These are phyloP conservation scores for Sorex fumeus DNA, from an alignment of 2,113 vertebrate species.

Conservation along the genomic window DNA sequence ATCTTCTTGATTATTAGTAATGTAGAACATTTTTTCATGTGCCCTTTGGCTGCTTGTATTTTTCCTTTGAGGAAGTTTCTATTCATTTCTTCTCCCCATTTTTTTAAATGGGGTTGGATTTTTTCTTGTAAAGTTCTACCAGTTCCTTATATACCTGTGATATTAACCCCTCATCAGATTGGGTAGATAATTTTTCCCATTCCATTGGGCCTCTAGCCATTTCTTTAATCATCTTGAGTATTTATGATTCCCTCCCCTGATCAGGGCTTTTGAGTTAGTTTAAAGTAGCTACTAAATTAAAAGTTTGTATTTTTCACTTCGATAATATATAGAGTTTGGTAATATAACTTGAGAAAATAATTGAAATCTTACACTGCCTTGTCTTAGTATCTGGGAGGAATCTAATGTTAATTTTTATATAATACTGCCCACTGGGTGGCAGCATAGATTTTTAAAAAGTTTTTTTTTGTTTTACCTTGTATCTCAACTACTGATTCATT, in stretches of 20 bases:
- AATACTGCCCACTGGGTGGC: conserved; percentile 86
- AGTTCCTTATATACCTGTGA: too few relatives aligned
- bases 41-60: too few relatives aligned
- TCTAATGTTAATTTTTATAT: neutral
- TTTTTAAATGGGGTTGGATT: too few relatives aligned
- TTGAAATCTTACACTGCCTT: conserved; percentile 40
- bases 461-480: neutral
- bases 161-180: too few relatives aligned
- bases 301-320: neutral
- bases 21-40: too few relatives aligned
- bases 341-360: conserved; percentile 31
- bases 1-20: too few relatives aligned
- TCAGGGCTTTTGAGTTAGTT: conserved; percentile 15
- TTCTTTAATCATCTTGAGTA: neutral
- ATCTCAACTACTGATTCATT: neutral
- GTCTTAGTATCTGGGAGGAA: neutral
- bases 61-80: too few relatives aligned
- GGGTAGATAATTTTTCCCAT: too few relatives aligned
- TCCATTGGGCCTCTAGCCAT: neutral
- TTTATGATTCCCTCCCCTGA: neutral
- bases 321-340: conserved; percentile 1
- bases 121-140: too few relatives aligned
- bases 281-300: neutral
- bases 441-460: conserved; percentile 75
- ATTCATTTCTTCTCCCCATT: too few relatives aligned